Evolutionary conservation across 2,113 vertebrate species (phyloP).

Genomic region (Phylloscopus whistleri): DNA sequence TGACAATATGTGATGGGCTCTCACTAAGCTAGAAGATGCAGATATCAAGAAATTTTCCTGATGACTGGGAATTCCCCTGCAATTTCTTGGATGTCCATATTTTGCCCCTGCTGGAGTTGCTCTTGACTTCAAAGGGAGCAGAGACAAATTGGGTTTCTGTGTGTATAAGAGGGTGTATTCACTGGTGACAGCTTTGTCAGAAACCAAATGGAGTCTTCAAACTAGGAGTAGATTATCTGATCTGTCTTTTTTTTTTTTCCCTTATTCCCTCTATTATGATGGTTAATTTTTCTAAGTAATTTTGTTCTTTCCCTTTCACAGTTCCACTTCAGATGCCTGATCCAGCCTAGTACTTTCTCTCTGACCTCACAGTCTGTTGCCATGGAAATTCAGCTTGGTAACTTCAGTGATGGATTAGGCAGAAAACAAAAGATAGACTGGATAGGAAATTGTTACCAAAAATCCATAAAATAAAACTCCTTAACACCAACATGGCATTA

Average conservation of each 20-base stretch:
- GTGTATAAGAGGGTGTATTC: not conserved
- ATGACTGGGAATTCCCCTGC: not conserved
- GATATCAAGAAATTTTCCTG: not conserved
- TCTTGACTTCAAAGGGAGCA: not conserved
- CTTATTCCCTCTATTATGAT: not conserved
- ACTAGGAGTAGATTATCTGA: not conserved
- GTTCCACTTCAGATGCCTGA: not conserved
- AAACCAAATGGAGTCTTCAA: not conserved
- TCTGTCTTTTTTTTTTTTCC: not conserved
- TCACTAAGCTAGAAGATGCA: not conserved
- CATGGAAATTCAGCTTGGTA: constrained; percentile 49
- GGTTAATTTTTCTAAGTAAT: constrained; percentile 21
- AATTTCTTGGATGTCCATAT: not conserved
- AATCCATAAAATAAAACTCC: not conserved
- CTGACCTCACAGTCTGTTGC: constrained; percentile 48
- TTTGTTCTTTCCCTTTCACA: constrained; percentile 5
- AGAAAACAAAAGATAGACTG: not conserved
- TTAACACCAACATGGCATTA: not conserved
- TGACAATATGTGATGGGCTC: not conserved
- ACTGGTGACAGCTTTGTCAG: not conserved
- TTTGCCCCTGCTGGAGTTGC: not conserved
- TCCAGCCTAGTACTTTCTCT: constrained; percentile 13
- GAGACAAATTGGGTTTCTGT: not conserved
- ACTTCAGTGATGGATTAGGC: constrained; percentile 13
- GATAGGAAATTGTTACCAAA: not conserved